Evolutionary conservation across 1,140 invertebrate species (phyloP).

Genomic region (Lethrus apterus): DNA sequence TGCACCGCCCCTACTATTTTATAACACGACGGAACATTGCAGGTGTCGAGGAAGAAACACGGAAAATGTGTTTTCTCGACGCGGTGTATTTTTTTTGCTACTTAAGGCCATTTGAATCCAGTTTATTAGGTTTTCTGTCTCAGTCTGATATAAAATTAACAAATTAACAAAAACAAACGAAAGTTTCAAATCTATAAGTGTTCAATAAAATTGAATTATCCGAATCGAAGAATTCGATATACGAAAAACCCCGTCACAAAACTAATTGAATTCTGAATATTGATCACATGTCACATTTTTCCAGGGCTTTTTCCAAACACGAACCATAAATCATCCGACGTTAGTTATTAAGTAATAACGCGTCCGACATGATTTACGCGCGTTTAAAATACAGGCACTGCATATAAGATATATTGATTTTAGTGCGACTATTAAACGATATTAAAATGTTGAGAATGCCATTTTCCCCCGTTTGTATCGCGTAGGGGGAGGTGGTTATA

Average conservation of each 20-base stretch:
- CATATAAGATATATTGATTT: constrained; percentile 26
- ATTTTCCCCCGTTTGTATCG: constrained; percentile 26
- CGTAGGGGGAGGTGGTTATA: constrained; percentile 30
- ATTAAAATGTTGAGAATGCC: constrained; percentile 35
- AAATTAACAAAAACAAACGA: too few relatives aligned
- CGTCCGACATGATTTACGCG: constrained; percentile 5
- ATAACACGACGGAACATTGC: too few relatives aligned
- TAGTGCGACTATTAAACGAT: constrained; percentile 26
- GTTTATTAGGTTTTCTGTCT: too few relatives aligned
- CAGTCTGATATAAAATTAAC: too few relatives aligned
- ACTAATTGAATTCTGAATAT: constrained; percentile 3
- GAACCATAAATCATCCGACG: constrained; percentile 4
- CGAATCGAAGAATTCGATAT: not conserved
- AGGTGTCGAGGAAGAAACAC: too few relatives aligned
- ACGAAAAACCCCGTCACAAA: not conserved
- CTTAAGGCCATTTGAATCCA: too few relatives aligned
- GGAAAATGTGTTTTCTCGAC: too few relatives aligned
- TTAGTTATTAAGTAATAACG: constrained; percentile 2
- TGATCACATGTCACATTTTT: constrained; percentile 4
- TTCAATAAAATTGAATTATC: too few relatives aligned
- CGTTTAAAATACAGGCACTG: not conserved
- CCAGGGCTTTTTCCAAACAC: constrained; percentile 1
- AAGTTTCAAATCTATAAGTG: too few relatives aligned
- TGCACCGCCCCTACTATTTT: too few relatives aligned
- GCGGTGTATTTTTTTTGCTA: too few relatives aligned